Conservation (phyloP, 2,888 invertebrate genomes). For the Mimumesa dahlbomi region DNA sequence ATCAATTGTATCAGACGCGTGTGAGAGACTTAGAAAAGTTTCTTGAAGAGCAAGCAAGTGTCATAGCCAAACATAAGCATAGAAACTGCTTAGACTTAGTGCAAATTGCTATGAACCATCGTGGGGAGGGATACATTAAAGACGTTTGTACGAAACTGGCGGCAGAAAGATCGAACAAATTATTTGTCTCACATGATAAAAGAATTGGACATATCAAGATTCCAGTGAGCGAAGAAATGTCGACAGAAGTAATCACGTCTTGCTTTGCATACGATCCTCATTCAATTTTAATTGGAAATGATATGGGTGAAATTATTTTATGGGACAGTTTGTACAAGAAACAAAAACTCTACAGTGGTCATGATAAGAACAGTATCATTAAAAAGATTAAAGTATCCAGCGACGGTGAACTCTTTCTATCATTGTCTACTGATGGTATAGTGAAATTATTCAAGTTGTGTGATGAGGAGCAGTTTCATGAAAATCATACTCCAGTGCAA, state of each 20-base stretch:
- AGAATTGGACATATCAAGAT: conserved; percentile 68
- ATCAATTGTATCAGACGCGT: conserved; percentile 79
- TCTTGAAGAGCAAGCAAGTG: conserved; percentile 84
- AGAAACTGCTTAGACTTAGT: conserved; percentile 83
- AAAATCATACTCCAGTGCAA: conserved; percentile 38
- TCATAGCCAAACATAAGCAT: conserved; percentile 83
- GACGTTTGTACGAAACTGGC: conserved; percentile 83
- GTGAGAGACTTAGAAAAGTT: conserved; percentile 83
- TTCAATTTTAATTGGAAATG: conserved; percentile 81
- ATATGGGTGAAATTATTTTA: conserved; percentile 81
- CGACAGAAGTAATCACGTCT: conserved; percentile 82
- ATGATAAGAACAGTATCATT: conserved; percentile 60
- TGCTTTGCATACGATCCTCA: conserved; percentile 82
- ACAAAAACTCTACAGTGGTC: conserved; percentile 76
- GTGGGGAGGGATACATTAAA: conserved; percentile 83
- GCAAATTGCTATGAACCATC: conserved; percentile 86
- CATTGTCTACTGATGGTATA: conserved; percentile 82
- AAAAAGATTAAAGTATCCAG: conserved; percentile 81
- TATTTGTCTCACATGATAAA: conserved; percentile 85
- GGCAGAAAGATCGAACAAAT: conserved; percentile 79
- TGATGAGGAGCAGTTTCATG: conserved; percentile 51
- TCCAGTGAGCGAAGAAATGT: conserved; percentile 82
- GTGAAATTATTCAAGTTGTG: conserved; percentile 81
- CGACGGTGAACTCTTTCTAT: conserved; percentile 82
- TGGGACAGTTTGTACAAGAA: conserved; percentile 84